A percentile compares a stretch with the other conserved stretches of the same genome.
phyloP scores from a whole-genome alignment of 2,113 vertebrate genomes.

The Hucho hucho region DNA sequence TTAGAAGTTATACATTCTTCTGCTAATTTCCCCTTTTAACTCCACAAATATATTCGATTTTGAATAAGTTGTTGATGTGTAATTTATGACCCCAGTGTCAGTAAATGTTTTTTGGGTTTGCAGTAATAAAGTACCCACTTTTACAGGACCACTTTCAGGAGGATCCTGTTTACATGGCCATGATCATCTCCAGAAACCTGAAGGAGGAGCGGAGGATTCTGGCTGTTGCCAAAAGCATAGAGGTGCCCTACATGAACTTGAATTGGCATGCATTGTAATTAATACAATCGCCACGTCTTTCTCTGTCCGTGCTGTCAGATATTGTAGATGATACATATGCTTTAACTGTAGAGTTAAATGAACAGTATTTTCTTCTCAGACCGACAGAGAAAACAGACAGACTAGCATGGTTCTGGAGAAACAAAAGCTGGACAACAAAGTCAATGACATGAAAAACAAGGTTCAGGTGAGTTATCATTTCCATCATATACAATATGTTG shows the following conservation, averaged over 20 bases:
- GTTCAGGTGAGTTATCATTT: conserved; percentile 73
- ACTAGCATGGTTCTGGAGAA: conserved; percentile 85
- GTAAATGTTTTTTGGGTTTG: too few relatives aligned
- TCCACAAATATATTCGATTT: too few relatives aligned
- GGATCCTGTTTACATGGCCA: conserved; percentile 89
- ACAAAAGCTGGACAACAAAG: conserved; percentile 86
- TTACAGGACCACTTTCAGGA: conserved; percentile 89
- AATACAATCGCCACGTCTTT: too few relatives aligned
- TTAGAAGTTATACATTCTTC: too few relatives aligned
- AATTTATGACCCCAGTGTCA: too few relatives aligned
- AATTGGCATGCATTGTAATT: too few relatives aligned
- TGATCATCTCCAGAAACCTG: conserved; percentile 89
- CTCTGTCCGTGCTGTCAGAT: too few relatives aligned
- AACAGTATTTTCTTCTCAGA: conserved; percentile 60
- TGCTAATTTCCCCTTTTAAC: too few relatives aligned
- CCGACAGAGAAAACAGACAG: conserved; percentile 73
- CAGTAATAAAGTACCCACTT: background rate
- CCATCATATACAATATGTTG: background rate
- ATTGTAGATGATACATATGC: too few relatives aligned
- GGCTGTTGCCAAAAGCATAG: conserved; percentile 69
- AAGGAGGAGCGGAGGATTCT: conserved; percentile 91
- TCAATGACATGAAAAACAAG: conserved; percentile 82
- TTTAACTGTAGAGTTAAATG: too few relatives aligned
- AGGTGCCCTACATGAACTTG: conserved; percentile 56
- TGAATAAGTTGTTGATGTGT: too few relatives aligned